These are phyloP conservation scores for Eulemur albifrons DNA, from an alignment of 2,797 vertebrate genomes.

Conservation along the genomic window DNA sequence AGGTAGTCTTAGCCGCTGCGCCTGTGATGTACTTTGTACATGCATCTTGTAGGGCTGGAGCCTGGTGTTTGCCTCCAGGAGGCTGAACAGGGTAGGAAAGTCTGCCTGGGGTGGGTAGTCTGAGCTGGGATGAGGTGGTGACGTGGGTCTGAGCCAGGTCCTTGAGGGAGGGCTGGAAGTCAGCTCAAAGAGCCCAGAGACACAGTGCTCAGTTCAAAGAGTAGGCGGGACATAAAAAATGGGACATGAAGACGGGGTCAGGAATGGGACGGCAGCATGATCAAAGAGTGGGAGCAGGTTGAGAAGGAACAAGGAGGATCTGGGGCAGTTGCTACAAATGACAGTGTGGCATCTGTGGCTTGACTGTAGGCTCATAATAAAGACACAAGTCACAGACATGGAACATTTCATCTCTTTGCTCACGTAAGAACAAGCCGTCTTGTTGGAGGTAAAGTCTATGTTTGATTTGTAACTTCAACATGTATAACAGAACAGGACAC, in stretches of 20 bases:
- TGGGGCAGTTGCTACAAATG: background rate
- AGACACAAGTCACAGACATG: background rate
- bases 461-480: background rate
- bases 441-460: background rate
- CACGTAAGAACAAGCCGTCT: background rate
- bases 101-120: background rate
- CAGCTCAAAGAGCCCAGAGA: background rate
- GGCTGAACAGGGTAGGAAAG: too few relatives aligned
- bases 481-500: background rate
- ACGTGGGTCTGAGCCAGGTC: background rate
- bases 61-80: background rate
- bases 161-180: background rate
- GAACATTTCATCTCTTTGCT: background rate
- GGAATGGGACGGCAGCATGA: background rate
- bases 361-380: background rate
- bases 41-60: background rate
- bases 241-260: background rate
- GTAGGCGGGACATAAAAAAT: background rate
- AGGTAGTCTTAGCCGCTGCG: accelerated
- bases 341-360: background rate
- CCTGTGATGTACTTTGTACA: accelerated
- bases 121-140: background rate
- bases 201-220: background rate
- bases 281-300: background rate
- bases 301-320: background rate